Conservation (phyloP, 1,140 invertebrate species). For the Drosophila asahinai region DNA sequence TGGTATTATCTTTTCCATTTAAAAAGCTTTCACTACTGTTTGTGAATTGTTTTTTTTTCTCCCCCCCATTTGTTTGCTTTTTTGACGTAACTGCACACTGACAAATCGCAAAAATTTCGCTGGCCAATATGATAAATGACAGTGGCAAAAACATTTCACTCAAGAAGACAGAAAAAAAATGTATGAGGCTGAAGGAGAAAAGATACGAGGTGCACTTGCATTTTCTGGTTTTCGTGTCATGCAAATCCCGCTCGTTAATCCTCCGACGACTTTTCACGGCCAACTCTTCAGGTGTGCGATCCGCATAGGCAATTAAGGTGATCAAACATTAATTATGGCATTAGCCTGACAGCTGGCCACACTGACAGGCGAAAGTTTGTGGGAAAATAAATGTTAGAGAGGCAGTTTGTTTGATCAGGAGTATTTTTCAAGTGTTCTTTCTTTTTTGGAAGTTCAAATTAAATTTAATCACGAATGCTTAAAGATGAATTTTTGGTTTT, state of each 20-base stretch:
- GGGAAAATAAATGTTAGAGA: not conserved
- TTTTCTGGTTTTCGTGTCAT: constrained; percentile 41
- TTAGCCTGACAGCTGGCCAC: constrained; percentile 41
- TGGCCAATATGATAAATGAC: constrained; percentile 36
- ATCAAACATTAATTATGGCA: constrained; percentile 35
- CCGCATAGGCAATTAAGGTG: constrained; percentile 36
- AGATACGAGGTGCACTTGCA: constrained; percentile 19
- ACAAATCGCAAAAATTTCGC: constrained; percentile 28
- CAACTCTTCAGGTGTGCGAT: constrained; percentile 39
- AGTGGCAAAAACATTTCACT: constrained; percentile 31
- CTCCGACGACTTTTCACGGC: constrained; percentile 30
- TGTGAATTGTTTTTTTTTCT: not conserved
- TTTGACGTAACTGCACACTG: constrained; percentile 25
- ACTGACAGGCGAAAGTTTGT: constrained; percentile 39
- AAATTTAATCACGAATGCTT: not conserved
- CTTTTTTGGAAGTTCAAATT: not conserved
- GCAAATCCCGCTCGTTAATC: constrained; percentile 40
- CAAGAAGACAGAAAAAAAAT: constrained; percentile 14
- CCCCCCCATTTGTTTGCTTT: constrained; percentile 3
- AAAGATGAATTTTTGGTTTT: not conserved
- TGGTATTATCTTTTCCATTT: constrained; percentile 18
- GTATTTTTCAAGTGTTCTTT: not conserved
- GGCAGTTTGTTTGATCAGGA: not conserved
- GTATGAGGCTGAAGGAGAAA: not conserved
- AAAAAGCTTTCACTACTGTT: constrained; percentile 25